Percentiles rank a stretch among this genome's conserved stretches.
phyloP scores from a whole-genome alignment of 2,888 invertebrate species.

The Bellardia bayeri region DNA sequence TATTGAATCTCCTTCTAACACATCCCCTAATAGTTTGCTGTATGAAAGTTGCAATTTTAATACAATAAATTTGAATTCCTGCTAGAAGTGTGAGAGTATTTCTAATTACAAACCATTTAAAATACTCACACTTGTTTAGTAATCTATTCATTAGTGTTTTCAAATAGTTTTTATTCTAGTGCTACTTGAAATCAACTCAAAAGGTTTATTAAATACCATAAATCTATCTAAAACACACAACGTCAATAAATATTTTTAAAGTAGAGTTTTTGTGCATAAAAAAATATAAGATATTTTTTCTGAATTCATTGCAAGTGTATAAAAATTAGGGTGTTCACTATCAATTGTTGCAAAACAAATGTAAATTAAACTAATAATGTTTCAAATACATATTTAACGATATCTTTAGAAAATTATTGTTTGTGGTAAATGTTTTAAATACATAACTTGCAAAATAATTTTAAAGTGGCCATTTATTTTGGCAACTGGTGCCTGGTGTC shows the following conservation, averaged over 20 bases:
- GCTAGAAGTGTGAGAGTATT: neutral
- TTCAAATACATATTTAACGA: no score
- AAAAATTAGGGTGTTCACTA: neutral
- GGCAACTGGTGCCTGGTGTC: no score
- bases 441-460: no score
- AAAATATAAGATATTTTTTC: neutral
- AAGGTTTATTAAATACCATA: slow-evolving; percentile 26
- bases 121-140: neutral
- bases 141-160: slow-evolving; percentile 6
- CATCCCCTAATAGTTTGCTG: neutral
- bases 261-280: neutral
- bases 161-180: neutral
- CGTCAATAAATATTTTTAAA: slow-evolving; percentile 45
- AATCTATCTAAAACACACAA: slow-evolving; percentile 57
- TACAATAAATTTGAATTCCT: neutral
- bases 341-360: no score
- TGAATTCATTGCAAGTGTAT: neutral
- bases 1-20: neutral
- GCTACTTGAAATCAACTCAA: slow-evolving; percentile 11
- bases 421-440: no score
- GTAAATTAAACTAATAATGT: no score
- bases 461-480: no score
- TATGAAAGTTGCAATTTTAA: neutral
- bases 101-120: neutral
- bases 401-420: no score